Conservation (phyloP, 92 coral and sea anemone genomes). For the Zoanthus gigantus region DNA sequence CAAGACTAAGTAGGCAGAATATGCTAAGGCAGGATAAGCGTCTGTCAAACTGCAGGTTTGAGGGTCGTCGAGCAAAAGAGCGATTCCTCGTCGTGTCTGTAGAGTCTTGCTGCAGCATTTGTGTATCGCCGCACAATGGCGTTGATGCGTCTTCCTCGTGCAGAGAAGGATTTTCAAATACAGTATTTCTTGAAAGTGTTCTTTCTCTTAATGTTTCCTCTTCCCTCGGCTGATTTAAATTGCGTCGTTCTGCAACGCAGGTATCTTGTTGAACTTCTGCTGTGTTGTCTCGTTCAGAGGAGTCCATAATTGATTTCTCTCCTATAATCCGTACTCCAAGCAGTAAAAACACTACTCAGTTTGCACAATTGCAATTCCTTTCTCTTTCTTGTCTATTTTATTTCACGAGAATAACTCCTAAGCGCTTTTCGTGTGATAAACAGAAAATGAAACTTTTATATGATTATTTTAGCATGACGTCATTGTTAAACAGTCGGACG, state of each 20-base stretch:
- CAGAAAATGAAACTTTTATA: no score
- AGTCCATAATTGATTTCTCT: background rate
- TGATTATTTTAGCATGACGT: no score
- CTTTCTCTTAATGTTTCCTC: background rate
- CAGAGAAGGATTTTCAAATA: conserved; percentile 25
- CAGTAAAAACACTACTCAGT: background rate
- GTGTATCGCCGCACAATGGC: background rate
- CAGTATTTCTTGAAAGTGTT: conserved; percentile 6
- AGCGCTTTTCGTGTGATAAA: no score
- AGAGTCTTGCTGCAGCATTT: background rate
- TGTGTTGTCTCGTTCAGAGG: background rate
- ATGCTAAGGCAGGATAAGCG: conserved; percentile 11
- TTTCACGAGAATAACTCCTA: no score
- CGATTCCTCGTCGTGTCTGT: background rate
- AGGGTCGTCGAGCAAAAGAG: background rate
- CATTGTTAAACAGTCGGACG: no score
- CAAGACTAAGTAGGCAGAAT: background rate
- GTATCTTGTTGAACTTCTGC: background rate
- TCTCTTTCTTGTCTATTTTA: no score
- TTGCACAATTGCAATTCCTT: background rate
- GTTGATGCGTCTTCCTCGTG: background rate
- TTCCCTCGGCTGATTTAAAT: background rate
- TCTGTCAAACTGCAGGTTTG: background rate
- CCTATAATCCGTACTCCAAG: background rate
- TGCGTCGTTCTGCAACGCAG: background rate